Conservation (phyloP, 1,140 invertebrate species). For the Drosophila tani region DNA sequence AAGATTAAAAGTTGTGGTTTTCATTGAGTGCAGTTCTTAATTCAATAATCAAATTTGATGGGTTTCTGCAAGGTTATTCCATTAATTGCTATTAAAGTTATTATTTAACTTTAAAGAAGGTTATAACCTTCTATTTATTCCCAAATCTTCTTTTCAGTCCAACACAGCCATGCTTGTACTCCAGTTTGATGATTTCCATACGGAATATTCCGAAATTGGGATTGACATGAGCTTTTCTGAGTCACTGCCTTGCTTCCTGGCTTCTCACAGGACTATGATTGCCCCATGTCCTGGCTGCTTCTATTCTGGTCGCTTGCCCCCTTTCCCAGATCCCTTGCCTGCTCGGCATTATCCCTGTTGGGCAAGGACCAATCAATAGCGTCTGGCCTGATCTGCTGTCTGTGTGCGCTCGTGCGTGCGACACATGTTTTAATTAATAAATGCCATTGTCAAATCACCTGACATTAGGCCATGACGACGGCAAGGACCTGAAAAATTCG, state of each 20-base stretch:
- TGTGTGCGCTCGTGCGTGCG: constrained; percentile 55
- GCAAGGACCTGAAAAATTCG: constrained; percentile 66
- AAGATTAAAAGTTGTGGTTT: constrained; percentile 3
- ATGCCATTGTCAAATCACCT: constrained; percentile 80
- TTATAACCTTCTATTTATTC: not conserved
- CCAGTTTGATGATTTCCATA: constrained; percentile 10
- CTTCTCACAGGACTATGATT: constrained; percentile 6
- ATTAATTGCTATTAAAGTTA: too few species aligned
- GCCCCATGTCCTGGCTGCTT: constrained; percentile 14
- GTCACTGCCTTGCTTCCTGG: constrained; percentile 18
- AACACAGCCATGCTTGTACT: not conserved
- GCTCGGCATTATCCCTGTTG: constrained; percentile 29
- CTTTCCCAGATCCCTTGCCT: constrained; percentile 6
- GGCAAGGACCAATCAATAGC: constrained; percentile 69
- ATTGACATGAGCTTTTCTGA: constrained; percentile 9
- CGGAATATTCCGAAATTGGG: constrained; percentile 5
- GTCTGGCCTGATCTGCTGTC: constrained; percentile 29
- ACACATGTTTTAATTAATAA: constrained; percentile 83
- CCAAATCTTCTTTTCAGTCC: not conserved
- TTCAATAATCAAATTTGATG: not conserved
- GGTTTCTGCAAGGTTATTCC: not conserved
- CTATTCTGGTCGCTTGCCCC: constrained; percentile 6
- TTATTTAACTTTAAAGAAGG: not conserved
- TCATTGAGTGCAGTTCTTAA: not conserved
- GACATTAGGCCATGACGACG: constrained; percentile 58